Conservation (phyloP, 1,140 invertebrate genomes). For the Papilio aristodemus region DNA sequence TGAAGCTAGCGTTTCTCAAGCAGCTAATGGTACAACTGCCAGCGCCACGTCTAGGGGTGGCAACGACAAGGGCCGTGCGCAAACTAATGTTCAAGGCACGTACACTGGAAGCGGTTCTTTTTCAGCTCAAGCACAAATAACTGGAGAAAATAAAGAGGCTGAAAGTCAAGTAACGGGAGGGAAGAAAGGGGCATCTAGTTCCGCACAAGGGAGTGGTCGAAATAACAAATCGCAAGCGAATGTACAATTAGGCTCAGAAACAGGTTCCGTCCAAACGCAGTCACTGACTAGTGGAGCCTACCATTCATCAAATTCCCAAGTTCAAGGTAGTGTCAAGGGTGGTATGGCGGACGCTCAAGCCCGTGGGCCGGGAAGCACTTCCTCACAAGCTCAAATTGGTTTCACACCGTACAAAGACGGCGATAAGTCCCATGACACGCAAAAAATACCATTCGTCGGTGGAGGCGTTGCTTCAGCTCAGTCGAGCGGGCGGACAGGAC, state of each 20-base stretch:
- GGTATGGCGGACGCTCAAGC: constrained; percentile 92
- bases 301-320: constrained; percentile 88
- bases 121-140: constrained; percentile 89
- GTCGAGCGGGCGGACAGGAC: constrained; percentile 86
- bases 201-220: constrained; percentile 86
- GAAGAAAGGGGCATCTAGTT: constrained; percentile 86
- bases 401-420: constrained; percentile 87
- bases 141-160: constrained; percentile 86
- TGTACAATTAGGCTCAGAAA: constrained; percentile 86
- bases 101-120: constrained; percentile 89
- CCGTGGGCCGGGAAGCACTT: constrained; percentile 89
- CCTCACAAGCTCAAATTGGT: constrained; percentile 92
- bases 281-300: constrained; percentile 88
- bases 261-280: constrained; percentile 85
- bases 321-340: constrained; percentile 88
- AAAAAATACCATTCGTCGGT: constrained; percentile 83
- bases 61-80: constrained; percentile 85
- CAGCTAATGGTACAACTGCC: constrained; percentile 86
- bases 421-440: constrained; percentile 73
- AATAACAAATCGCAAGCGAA: constrained; percentile 88
- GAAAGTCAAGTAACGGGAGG: constrained; percentile 87
- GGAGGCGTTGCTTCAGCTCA: constrained; percentile 89
- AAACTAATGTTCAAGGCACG: constrained; percentile 89
- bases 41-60: constrained; percentile 87
- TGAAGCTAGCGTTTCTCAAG: constrained; percentile 85